These are phyloP conservation scores for Thysanoteuthis rhombus DNA, from an alignment of 2,888 invertebrate species.

Conservation along the genomic window DNA sequence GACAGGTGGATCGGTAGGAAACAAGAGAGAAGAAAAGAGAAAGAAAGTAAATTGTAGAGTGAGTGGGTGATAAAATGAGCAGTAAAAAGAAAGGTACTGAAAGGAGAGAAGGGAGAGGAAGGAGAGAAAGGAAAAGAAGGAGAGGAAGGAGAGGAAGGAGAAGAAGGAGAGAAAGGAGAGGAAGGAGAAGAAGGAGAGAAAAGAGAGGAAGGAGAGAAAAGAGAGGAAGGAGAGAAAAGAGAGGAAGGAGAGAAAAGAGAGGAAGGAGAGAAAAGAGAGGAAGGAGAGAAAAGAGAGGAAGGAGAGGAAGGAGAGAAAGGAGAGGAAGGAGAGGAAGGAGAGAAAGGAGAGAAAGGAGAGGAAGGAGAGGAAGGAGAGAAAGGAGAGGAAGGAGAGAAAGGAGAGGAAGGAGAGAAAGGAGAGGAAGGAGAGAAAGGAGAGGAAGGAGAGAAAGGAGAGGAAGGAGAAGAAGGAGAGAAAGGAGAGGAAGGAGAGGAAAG, in stretches of 20 bases:
- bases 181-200: neutral
- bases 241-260: neutral
- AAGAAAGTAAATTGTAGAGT: too few relatives aligned
- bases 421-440: neutral
- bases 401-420: neutral
- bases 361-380: neutral
- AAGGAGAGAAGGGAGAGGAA: neutral
- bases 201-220: neutral
- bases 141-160: neutral
- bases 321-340: neutral
- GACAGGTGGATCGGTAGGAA: too few relatives aligned
- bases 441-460: neutral
- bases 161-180: neutral
- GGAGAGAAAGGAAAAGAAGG: neutral
- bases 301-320: neutral
- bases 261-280: too few relatives aligned
- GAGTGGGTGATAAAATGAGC: neutral
- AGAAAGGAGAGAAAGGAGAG: neutral
- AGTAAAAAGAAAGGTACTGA: neutral
- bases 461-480: neutral
- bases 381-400: too few relatives aligned
- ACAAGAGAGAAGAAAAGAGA: neutral
- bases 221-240: neutral
- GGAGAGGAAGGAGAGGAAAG: neutral
- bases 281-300: neutral